These are phyloP conservation scores for Odontophorus gujanensis DNA, from an alignment of 2,113 vertebrate genomes.

Conservation along the genomic window DNA sequence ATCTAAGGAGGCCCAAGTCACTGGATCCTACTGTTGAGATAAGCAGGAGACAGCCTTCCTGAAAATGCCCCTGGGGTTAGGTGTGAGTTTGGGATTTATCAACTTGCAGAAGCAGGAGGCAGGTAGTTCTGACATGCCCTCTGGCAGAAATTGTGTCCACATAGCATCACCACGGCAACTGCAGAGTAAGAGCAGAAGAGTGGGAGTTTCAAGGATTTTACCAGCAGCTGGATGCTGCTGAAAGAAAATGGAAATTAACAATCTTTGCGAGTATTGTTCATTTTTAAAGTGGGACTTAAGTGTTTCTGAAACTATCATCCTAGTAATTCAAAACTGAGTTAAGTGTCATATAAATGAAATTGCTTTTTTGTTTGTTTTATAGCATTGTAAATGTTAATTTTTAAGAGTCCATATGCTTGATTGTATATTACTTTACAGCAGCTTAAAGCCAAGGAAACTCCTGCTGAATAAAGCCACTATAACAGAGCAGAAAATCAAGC, in stretches of 20 bases:
- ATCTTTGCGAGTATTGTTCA: not conserved
- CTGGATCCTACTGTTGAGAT: not conserved
- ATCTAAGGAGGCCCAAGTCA: not conserved
- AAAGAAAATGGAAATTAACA: constrained; percentile 27
- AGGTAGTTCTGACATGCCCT: constrained; percentile 54
- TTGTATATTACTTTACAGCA: not conserved
- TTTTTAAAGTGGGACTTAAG: not conserved
- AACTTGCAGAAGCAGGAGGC: not conserved
- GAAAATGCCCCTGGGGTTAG: constrained; percentile 33
- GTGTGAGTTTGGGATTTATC: not conserved
- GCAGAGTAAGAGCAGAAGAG: constrained; percentile 13
- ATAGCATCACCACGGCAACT: constrained; percentile 18
- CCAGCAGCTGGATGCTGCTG: not conserved
- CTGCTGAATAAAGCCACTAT: not conserved
- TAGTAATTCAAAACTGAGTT: not conserved
- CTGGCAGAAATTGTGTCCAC: constrained; percentile 15
- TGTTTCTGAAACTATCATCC: not conserved
- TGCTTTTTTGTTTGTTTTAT: not conserved
- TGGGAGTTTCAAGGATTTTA: not conserved
- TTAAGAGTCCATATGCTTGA: not conserved
- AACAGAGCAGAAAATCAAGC: constrained; percentile 31
- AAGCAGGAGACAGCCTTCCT: constrained; percentile 17
- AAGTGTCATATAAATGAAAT: not conserved
- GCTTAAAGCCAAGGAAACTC: not conserved
- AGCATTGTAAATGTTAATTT: not conserved